Evolutionary conservation across 2,888 invertebrate genomes (phyloP).

Genomic region (Cacoxenus indagator): DNA sequence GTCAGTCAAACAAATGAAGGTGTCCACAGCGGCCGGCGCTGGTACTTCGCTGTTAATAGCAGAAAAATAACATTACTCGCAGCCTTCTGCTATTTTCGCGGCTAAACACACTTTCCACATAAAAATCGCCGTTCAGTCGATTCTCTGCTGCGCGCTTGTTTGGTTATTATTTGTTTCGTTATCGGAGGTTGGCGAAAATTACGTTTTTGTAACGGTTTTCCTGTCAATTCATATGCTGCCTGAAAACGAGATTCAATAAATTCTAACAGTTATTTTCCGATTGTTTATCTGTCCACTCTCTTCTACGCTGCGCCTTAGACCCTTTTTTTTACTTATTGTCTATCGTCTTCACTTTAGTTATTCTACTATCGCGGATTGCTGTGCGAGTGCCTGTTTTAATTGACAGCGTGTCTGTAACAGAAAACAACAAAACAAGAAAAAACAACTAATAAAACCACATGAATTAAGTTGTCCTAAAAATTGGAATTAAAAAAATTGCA

Average conservation of each 20-base stretch:
- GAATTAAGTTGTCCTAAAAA: background rate
- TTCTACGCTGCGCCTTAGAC: background rate
- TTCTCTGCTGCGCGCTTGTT: slow-evolving; percentile 51
- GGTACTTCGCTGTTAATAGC: too few relatives aligned
- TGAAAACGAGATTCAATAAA: slow-evolving; percentile 11
- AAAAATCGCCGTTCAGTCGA: slow-evolving; percentile 42
- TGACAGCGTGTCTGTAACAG: background rate
- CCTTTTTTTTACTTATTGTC: background rate
- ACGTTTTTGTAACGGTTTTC: slow-evolving; percentile 5
- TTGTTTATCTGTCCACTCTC: background rate
- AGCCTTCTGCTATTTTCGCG: slow-evolving; percentile 21
- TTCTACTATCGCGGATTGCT: background rate
- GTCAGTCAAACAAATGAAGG: too few relatives aligned
- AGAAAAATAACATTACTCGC: too few relatives aligned
- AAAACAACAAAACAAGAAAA: background rate
- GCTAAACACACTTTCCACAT: slow-evolving; percentile 10
- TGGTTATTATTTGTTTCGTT: slow-evolving; percentile 36
- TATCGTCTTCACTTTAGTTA: background rate
- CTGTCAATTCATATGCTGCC: background rate
- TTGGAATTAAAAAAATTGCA: too few relatives aligned
- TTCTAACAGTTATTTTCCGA: background rate
- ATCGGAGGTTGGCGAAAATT: slow-evolving; percentile 19
- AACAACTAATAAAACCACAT: background rate
- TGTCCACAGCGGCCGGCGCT: too few relatives aligned
- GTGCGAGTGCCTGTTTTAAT: slow-evolving; percentile 11